Evolutionary conservation across 2,113 vertebrate genomes (phyloP), one percentile per base, ranked within the genome.

Genomic region (Halcyon senegalensis): DNA sequence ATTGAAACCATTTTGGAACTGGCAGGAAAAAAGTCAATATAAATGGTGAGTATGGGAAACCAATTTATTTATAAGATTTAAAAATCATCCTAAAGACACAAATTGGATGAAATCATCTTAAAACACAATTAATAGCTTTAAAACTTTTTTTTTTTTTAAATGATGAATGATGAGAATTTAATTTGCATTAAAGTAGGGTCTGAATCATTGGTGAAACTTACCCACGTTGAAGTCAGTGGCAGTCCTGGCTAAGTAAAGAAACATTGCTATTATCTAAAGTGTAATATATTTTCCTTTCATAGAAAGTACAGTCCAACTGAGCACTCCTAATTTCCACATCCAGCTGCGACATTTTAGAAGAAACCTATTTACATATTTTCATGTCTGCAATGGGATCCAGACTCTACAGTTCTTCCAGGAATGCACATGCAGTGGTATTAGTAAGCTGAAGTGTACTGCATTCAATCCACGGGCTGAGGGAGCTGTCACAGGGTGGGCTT

Each of bases 1-100:
- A 82, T 24, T 93, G 78, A 97, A 97, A 90, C 96, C 84, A 17
- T 97, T 98, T 93, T 98, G 98, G 95, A 98, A 98, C 97, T 98
- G 95, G 64, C 19, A 96, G 86, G 74, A 90, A 95, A 84, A 97
- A 94, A 93, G 33, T 96, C 51, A 94, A 8, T 68, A 87, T 30
- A 91, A 82, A 73, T 66, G 21, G 69, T 97, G 93, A 96, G 63
- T 87, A 84, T 44, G 59, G 74, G 13, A 88, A 91, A 89, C 27
- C 2, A 14, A n/a, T 90, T 84, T 51, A 84, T 58, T 93, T 19
- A 3, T 28, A 94, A 64, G 12, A 33, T 80, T 55, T 14, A 11
- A 48, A 84, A 89, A 56, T 48, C 33, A 30, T 59, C 12, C 48
- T 64, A 62, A 75, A 82, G 18, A 85, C 24, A 68, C 3, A 37